Evolutionary conservation across 2,797 vertebrate species (phyloP), one percentile per base, ranked within the genome.

Genomic region (Etheostoma perlongum): DNA sequence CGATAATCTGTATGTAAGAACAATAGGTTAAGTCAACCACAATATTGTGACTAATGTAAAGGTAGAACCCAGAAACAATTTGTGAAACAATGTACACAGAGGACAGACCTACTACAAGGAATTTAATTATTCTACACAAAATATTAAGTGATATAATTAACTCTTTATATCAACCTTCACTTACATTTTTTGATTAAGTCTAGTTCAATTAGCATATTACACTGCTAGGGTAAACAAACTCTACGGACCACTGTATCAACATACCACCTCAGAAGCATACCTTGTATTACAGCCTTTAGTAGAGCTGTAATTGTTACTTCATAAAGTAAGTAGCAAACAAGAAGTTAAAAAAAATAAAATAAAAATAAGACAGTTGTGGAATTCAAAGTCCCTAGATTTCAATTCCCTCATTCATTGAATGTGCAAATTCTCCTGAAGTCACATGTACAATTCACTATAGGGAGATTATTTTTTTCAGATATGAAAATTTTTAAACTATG

Each of bases 71-170:
- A 40, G 16, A 55, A 48, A 64, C 14, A 3, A 47, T 44, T 53
- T 62, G 12, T 61, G 2, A 67, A 59, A 54, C n/a, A 27, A 30
- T 46, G 15, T 46, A 47, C 16, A 53, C 16, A 44, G 59, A 72
- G n/a, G 58, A 15, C 16, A 52, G 51, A 30, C 44, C 27, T 25
- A 73, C 52, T 49, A 9, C 5, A 58, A 4, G 27, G 4, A 6
- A 30, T 58, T 23, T 33, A 42, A 51, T n/a, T 33, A 47, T 60
- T 9, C 54, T 16, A 48, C 1, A 18, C 23, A 40, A 1, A 58
- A 33, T 21, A 13, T 12, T 36, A 52, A 25, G 36, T 15, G 12
- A 44, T 13, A 40, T 5, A 59, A 36, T 19, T 11, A 42, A 3
- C 18, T 4, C 6, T 66, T 18, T 5, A 7, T 21, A 62, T 62